phyloP scores from a whole-genome alignment of 1,140 invertebrate species.

The Onthophagus taurus region DNA sequence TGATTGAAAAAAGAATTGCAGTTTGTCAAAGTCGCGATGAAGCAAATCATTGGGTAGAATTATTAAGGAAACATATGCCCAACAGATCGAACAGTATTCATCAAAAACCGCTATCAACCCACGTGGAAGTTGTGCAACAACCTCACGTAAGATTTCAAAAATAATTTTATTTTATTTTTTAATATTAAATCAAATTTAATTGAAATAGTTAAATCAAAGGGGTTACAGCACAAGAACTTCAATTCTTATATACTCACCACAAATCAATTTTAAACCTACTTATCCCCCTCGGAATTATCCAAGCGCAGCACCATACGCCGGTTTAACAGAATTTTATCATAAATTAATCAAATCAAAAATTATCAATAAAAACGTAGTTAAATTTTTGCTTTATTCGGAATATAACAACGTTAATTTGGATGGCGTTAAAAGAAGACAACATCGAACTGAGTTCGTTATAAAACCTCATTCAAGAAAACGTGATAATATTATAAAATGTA shows the following conservation, averaged over 20 bases:
- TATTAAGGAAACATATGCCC: slow-evolving; percentile 52
- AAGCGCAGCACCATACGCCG: slow-evolving; percentile 56
- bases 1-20: slow-evolving; percentile 83
- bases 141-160: slow-evolving; percentile 44
- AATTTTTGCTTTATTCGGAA: slow-evolving; percentile 59
- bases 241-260: slow-evolving; percentile 38
- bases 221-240: slow-evolving; percentile 44
- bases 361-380: slow-evolving; percentile 59
- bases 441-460: slow-evolving; percentile 46
- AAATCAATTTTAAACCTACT: slow-evolving; percentile 45
- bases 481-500: slow-evolving; percentile 43
- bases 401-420: slow-evolving; percentile 41
- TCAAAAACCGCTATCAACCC: slow-evolving; percentile 34
- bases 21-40: slow-evolving; percentile 77
- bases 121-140: slow-evolving; percentile 38
- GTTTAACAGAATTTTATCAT: slow-evolving; percentile 64
- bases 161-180: not conserved
- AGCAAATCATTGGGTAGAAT: slow-evolving; percentile 77
- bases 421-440: slow-evolving; percentile 42
- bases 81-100: slow-evolving; percentile 29
- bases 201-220: slow-evolving; percentile 38
- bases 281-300: slow-evolving; percentile 53
- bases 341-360: slow-evolving; percentile 60
- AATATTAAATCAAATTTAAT: not conserved
- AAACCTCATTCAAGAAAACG: slow-evolving; percentile 42